These are phyloP conservation scores for Intellagama lesueurii DNA, from an alignment of 2,797 vertebrate species.

Conservation along the genomic window DNA sequence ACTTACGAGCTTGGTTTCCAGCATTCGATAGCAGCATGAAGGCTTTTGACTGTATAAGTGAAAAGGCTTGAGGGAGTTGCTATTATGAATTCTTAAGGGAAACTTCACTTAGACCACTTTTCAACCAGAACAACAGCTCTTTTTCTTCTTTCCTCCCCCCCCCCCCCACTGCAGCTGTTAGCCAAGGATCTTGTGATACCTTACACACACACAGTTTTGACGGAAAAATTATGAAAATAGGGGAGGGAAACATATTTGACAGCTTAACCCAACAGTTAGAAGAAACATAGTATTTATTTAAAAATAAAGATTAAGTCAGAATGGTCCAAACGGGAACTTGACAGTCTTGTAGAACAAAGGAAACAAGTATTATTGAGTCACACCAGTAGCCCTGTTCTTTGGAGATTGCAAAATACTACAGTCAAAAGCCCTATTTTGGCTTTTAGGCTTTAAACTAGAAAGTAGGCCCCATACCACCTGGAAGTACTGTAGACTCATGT, in stretches of 20 bases:
- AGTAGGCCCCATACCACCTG: no score
- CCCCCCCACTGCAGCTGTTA: conserved; percentile 1
- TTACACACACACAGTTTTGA: background rate
- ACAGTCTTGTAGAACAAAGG: background rate
- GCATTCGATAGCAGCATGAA: conserved; percentile 19
- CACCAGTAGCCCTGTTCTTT: background rate
- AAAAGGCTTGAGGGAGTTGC: background rate
- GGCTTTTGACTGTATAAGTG: conserved; percentile 16
- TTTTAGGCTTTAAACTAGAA: no score
- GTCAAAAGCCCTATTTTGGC: no score
- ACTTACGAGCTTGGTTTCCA: conserved; percentile 21
- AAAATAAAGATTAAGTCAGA: background rate
- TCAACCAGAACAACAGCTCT: background rate
- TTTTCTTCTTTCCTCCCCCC: background rate
- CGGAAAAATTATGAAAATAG: conserved; percentile 1
- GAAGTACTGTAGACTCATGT: no score
- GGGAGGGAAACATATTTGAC: background rate
- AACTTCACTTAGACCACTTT: conserved; percentile 24
- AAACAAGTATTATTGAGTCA: background rate
- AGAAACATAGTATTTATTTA: background rate
- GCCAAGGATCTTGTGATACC: background rate
- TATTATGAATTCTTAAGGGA: background rate
- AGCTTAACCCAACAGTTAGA: background rate
- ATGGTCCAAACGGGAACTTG: background rate
- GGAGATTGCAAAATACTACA: background rate